Evolutionary conservation across 2,888 invertebrate species (phyloP), one percentile per base, ranked within the genome.

Genomic region (Rhaphigaster nebulosa): DNA sequence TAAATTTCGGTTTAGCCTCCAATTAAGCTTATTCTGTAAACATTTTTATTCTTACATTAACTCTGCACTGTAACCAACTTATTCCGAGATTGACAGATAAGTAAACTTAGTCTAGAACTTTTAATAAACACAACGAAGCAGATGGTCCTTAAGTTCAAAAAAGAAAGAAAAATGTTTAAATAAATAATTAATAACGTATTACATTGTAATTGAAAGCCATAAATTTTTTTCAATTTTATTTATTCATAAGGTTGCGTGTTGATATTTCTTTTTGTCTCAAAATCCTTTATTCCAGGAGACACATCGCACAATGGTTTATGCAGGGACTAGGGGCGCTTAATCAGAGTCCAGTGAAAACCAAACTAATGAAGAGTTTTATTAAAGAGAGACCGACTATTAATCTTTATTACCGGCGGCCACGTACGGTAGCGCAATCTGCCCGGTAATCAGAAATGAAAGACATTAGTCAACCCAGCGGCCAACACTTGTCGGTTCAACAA

Each of bases 311-410:
- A 65, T 65, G 65, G 65, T 80, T 80, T 80, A 80, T 80, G 41
- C 41, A 41, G 6, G 8, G 29, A 41, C 26, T 18, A 41, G 6
- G 6, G 38, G 18, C 26, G 80, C 23, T 80, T 41, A 23, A 80
- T 80, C 80, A 80, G 5, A 10, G 34, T 0, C 20, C 41, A 80
- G 80, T 80, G 80, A 80, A 80, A 80, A 80, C 38, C 34, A 80
- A 80, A 80, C 38, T 80, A 80, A 80, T 80, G 80, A 80, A 80
- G 41, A 80, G 80, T 80, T 80, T 80, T 80, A 80, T 80, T 80
- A 80, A 80, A 80, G 80, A 41, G 23, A 80, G 80, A 41, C 5
- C 15, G 4, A 23, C 80, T 20, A 80, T 80, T 80, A 80, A 80
- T 80, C 80, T 80, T 80, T 80, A 80, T 80, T 80, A 80, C 38